Evolutionary conservation across 2,797 vertebrate species (phyloP).

Genomic region (Aulostomus chinensis): DNA sequence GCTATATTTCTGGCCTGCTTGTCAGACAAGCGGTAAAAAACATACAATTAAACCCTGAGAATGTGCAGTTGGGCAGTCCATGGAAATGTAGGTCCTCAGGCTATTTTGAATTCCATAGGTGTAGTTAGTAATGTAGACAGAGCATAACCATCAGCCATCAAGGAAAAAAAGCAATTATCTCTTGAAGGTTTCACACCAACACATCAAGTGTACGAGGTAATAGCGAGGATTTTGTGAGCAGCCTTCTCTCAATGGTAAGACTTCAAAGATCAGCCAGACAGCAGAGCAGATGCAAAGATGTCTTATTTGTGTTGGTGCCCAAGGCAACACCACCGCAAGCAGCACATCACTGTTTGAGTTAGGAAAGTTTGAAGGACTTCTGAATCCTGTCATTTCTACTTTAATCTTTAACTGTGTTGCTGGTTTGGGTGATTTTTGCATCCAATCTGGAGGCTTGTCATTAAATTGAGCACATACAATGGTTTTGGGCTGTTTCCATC

Average conservation of each 20-base stretch:
- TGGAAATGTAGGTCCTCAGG: conserved; percentile 20
- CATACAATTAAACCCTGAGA: no score
- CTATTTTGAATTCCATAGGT: conserved; percentile 21
- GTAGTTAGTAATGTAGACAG: conserved; percentile 7
- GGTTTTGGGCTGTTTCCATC: no score
- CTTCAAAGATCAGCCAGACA: conserved; percentile 29
- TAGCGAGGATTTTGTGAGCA: conserved; percentile 2
- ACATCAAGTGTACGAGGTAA: conserved; percentile 2
- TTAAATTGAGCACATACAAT: no score
- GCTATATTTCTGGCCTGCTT: no score
- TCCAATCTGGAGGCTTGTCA: no score
- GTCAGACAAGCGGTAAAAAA: conserved; percentile 2
- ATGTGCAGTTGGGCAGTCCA: no score
- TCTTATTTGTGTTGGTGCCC: conserved; percentile 29
- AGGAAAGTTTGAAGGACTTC: conserved; percentile 29
- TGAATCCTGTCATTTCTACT: conserved; percentile 29
- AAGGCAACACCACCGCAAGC: conserved; percentile 16
- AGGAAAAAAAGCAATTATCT: conserved; percentile 8
- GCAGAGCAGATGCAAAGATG: conserved; percentile 31
- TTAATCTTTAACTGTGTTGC: no score
- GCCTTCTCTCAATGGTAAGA: conserved; percentile 18
- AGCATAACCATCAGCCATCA: conserved; percentile 18
- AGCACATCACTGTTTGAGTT: conserved; percentile 9
- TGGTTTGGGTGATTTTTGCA: background rate
- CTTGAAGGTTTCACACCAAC: conserved; percentile 15